Evolutionary conservation across 2,888 invertebrate genomes (phyloP).

Genomic region (Dryomyza anilis): DNA sequence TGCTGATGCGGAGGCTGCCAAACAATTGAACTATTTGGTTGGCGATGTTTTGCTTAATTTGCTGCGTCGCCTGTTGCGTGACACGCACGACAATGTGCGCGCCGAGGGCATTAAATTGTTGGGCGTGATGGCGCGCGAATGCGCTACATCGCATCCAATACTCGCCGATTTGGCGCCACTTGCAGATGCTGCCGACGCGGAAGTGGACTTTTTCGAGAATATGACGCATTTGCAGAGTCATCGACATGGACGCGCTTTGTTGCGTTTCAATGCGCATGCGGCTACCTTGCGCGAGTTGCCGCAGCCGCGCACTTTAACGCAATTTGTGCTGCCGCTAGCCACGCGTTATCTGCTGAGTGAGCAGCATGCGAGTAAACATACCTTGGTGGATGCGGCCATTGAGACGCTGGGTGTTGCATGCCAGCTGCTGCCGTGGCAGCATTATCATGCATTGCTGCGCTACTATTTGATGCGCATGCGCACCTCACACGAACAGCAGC

Average conservation of each 20-base stretch:
- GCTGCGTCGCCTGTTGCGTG: conserved; percentile 71
- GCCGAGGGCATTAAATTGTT: conserved; percentile 81
- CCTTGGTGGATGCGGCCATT: conserved; percentile 82
- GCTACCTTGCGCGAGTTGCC: conserved; percentile 68
- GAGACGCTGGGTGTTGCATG: conserved; percentile 80
- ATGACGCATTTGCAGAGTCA: conserved; percentile 87
- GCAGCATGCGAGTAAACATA: conserved; percentile 76
- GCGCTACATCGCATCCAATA: conserved; percentile 72
- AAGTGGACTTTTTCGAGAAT: conserved; percentile 95
- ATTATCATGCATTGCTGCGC: conserved; percentile 82
- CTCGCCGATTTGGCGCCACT: conserved; percentile 73
- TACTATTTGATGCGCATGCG: conserved; percentile 80
- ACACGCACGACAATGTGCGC: conserved; percentile 72
- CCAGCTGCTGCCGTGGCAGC: conserved; percentile 83
- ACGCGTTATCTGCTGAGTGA: conserved; percentile 80
- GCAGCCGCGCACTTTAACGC: conserved; percentile 75
- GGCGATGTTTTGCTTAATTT: conserved; percentile 75
- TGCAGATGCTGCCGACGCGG: conserved; percentile 71
- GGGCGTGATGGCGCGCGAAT: conserved; percentile 76
- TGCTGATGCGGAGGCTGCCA: too few species aligned
- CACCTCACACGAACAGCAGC: conserved; percentile 75
- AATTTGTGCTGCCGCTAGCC: conserved; percentile 84
- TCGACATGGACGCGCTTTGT: conserved; percentile 80
- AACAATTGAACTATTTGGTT: conserved; percentile 73
- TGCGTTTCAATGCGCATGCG: conserved; percentile 73